Conservation (phyloP, 2,888 invertebrate genomes). For the Eugnorisma glareosa region DNA sequence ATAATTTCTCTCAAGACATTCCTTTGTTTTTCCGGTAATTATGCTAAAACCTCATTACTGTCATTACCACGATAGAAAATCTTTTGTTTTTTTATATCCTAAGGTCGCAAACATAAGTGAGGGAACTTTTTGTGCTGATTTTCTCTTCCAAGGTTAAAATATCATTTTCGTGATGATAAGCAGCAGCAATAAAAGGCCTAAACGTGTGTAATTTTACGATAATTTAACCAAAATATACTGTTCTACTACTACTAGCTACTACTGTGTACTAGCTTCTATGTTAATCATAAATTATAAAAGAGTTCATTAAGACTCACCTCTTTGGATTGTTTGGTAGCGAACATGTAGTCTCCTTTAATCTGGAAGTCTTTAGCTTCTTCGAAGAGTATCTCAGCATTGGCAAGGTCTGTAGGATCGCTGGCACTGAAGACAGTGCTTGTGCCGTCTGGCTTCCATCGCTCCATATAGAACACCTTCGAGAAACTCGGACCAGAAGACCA, state of each 20-base stretch:
- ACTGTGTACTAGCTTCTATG: no score
- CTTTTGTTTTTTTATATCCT: constrained; percentile 10
- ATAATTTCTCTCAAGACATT: constrained; percentile 13
- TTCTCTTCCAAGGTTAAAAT: neutral
- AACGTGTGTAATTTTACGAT: neutral
- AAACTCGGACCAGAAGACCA: constrained; percentile 91
- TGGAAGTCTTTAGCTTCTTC: constrained; percentile 95
- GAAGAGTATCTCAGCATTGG: constrained; percentile 90
- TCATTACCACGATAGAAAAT: constrained; percentile 9
- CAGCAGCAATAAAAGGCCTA: neutral
- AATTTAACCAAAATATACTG: neutral
- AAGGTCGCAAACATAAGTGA: constrained; percentile 8
- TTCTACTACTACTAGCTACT: no score
- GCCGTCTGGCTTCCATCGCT: constrained; percentile 92
- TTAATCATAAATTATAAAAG: neutral
- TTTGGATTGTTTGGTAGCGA: constrained; percentile 93
- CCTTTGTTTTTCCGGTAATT: constrained; percentile 18
- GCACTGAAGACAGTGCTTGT: constrained; percentile 94
- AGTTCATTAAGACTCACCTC: constrained; percentile 87
- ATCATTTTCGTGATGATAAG: neutral
- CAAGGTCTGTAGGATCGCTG: constrained; percentile 86
- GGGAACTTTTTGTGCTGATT: constrained; percentile 7
- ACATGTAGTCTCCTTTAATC: constrained; percentile 95
- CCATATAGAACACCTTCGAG: constrained; percentile 91
- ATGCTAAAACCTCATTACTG: neutral